phyloP scores from a whole-genome alignment of 2,888 invertebrate genomes.

The Harmothoe impar region DNA sequence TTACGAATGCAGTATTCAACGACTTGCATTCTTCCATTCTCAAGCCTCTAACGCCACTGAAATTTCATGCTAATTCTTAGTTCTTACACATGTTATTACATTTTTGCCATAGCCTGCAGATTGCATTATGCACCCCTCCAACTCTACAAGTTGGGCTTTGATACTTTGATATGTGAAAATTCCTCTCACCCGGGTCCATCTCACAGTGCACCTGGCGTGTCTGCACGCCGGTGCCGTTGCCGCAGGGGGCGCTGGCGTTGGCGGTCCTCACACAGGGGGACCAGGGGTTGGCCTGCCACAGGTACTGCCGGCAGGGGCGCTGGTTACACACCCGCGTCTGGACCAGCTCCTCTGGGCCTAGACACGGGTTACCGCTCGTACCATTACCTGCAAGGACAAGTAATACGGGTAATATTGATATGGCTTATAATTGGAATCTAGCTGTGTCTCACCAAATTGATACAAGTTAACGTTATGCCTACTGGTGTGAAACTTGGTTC shows the following conservation, averaged over 20 bases:
- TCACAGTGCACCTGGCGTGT: conserved; percentile 59
- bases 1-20: too few species aligned
- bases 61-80: too few species aligned
- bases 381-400: conserved; percentile 56
- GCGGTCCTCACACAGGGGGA: conserved; percentile 57
- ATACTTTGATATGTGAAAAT: too few species aligned
- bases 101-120: too few species aligned
- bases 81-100: too few species aligned
- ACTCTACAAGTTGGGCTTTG: too few species aligned
- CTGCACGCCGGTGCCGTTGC: conserved; percentile 61
- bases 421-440: neutral
- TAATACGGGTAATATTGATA: neutral
- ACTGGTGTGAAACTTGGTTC: too few species aligned
- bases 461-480: too few species aligned
- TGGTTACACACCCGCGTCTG: conserved; percentile 66
- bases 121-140: too few species aligned
- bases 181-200: conserved; percentile 59
- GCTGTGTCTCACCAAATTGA: too few species aligned
- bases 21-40: too few species aligned
- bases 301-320: conserved; percentile 65
- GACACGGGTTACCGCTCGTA: conserved; percentile 1
- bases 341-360: conserved; percentile 41
- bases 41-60: too few species aligned
- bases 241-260: conserved; percentile 64
- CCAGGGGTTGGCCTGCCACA: conserved; percentile 67